A percentile compares a stretch with the other conserved stretches of the same genome.
Evolutionary conservation across 2,888 invertebrate species (phyloP).

Genomic region (Stegana nigrithorax): DNA sequence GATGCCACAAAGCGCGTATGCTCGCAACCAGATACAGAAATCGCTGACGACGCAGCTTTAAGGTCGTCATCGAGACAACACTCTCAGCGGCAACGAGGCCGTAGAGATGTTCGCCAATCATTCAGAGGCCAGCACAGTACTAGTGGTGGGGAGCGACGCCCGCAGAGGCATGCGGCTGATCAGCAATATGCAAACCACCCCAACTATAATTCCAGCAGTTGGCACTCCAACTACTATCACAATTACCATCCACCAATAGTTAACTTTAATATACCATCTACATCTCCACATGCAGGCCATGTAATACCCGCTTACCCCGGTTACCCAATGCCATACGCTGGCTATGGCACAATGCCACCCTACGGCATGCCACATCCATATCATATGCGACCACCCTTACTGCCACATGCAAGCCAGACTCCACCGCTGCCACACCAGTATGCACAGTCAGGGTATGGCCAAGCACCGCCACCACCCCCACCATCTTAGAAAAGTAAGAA

Average conservation of each 20-base stretch:
- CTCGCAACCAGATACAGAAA: conserved; percentile 21
- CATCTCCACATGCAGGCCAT: conserved; percentile 31
- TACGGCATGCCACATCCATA: conserved; percentile 38
- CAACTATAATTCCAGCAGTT: conserved; percentile 57
- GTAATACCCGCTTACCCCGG: too few species aligned
- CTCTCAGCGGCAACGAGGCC: conserved; percentile 36
- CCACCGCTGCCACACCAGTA: background rate
- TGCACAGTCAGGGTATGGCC: conserved; percentile 13
- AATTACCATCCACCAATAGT: conserved; percentile 42
- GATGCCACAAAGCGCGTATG: conserved; percentile 34
- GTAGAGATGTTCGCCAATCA: conserved; percentile 35
- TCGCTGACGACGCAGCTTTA: conserved; percentile 11
- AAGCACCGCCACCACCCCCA: conserved; percentile 33
- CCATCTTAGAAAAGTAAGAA: background rate
- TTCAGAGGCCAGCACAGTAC: conserved; percentile 20
- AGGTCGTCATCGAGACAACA: conserved; percentile 24
- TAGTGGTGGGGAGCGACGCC: conserved; percentile 18
- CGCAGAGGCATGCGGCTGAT: conserved; percentile 27
- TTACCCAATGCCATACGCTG: conserved; percentile 37
- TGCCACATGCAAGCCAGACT: too few species aligned
- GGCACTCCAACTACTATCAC: conserved; percentile 65
- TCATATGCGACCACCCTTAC: conserved; percentile 23
- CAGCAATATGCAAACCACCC: conserved; percentile 46
- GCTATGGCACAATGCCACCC: conserved; percentile 37
- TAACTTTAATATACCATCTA: conserved; percentile 43